Percentiles rank a stretch among this genome's conserved stretches.
Conservation (phyloP, 2,888 invertebrate species). For the Amphipyra berbera region DNA sequence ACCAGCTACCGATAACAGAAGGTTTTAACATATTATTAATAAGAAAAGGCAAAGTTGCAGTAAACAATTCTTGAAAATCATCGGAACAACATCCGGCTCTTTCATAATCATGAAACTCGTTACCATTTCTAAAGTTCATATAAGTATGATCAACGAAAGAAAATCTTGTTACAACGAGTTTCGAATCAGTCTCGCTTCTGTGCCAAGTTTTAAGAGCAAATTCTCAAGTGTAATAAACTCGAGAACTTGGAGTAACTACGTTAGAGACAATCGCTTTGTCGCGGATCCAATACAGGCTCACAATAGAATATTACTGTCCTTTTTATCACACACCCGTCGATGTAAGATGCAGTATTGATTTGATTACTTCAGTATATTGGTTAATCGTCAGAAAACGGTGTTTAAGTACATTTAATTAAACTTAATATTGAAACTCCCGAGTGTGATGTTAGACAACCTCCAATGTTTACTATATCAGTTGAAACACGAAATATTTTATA, state of each 20-base stretch:
- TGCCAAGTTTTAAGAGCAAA: conserved; percentile 50
- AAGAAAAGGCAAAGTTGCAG: conserved; percentile 6
- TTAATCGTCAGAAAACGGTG: conserved; percentile 13
- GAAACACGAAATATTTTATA: background rate
- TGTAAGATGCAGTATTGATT: conserved; percentile 5
- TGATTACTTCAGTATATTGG: conserved; percentile 2
- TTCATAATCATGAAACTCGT: conserved; percentile 27
- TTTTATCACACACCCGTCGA: conserved; percentile 3
- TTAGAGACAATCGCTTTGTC: conserved; percentile 18
- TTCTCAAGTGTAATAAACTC: conserved; percentile 36
- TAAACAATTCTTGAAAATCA: conserved; percentile 30
- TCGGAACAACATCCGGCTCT: conserved; percentile 25
- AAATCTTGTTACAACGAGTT: conserved; percentile 55
- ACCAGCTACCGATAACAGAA: no score
- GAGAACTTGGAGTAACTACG: conserved; percentile 3
- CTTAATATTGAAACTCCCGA: conserved; percentile 14
- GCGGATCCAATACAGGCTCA: conserved; percentile 22
- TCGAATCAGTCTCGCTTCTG: conserved; percentile 46
- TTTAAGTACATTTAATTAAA: conserved; percentile 45
- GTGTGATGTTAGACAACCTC: conserved; percentile 12
- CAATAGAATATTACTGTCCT: background rate
- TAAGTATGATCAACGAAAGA: conserved; percentile 36
- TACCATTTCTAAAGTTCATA: conserved; percentile 9
- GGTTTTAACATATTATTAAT: conserved; percentile 29
- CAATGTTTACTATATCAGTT: conserved; percentile 10